Conservation (phyloP, 2,797 vertebrate species). For the Leptoclinus maculatus region DNA sequence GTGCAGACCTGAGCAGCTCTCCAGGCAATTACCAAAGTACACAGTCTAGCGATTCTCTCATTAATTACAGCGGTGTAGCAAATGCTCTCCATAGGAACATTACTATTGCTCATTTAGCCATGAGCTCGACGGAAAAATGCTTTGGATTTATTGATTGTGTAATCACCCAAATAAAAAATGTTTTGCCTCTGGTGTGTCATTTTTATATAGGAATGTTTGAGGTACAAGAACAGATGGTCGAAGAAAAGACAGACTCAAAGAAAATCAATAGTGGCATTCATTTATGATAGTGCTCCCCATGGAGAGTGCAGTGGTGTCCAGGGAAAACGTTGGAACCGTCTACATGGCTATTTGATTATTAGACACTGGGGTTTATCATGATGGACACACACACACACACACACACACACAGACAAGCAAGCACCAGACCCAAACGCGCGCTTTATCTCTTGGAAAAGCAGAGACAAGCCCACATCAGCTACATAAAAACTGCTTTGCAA, state of each 20-base stretch:
- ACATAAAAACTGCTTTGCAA: slow-evolving; percentile 54
- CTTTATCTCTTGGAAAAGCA: slow-evolving; percentile 42
- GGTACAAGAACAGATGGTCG: neutral
- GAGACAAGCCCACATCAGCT: slow-evolving; percentile 19
- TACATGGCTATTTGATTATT: slow-evolving; percentile 12
- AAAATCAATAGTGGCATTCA: neutral
- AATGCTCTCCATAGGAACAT: slow-evolving; percentile 62
- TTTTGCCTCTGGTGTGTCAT: slow-evolving; percentile 13
- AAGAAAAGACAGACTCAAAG: neutral
- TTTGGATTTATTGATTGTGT: slow-evolving; percentile 53
- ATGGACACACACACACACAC: neutral
- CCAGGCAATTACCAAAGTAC: slow-evolving; percentile 71
- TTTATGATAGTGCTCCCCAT: neutral
- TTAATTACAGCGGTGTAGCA: slow-evolving; percentile 63
- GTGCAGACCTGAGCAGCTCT: slow-evolving; percentile 58
- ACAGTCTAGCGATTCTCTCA: slow-evolving; percentile 64
- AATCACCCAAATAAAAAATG: slow-evolving; percentile 33
- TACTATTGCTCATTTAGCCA: slow-evolving; percentile 60
- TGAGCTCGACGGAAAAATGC: slow-evolving; percentile 60
- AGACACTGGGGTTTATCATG: neutral
- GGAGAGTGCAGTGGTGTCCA: neutral
- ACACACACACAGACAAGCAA: neutral
- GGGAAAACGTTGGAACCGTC: neutral
- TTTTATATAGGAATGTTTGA: slow-evolving; percentile 31
- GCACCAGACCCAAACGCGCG: neutral